Base-by-base conservation (phyloP, 2,888 invertebrate species). In the Xestia ashworthii region DNA sequence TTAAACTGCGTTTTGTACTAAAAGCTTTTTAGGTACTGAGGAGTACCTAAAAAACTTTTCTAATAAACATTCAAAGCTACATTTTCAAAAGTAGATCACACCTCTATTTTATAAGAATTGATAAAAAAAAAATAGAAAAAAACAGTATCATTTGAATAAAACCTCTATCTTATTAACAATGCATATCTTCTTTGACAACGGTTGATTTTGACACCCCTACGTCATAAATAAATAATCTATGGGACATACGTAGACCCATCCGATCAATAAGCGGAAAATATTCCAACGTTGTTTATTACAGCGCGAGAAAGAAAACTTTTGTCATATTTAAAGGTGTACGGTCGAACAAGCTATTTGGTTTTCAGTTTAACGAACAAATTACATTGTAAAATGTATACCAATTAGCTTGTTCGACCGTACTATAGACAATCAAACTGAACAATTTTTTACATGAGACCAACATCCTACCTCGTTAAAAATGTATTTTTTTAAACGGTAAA, bases 201-300 rank as follows among this genome's bases (percentile, higher is more conserved):
- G 60, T 55, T 64, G 60, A 41, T 65, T 67, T 55, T 66, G 25
- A 82, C 64, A 75, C 82, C 85, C 82, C 86, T 82, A 62, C 60
- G 12, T 55, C 32, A 68, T 85, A 85, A 82, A 85, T 82, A 75
- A 81, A 74, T 68, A 85, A 71, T 67, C 22, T 38, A 64, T 48
- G 55, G 32, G 50, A 1, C 32, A 46, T 46, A 58, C 25, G n/a
- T 25, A 80, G 5, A 16, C 50, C 58, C 44, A 38, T 79, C 65
- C 69, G 50, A 79, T 69, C 84, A 58, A 79, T 80, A 80, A 25
- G n/a, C 1, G 9, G 12, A 2, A 22, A 77, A 77, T 48, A 68
- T 68, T 68, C 3, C 25, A 82, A 62, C 48, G 11, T 32, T 53
- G 50, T 53, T 19, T n/a, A 62, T 19, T 8, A 62, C 64, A n/a